Evolutionary conservation across 2,113 vertebrate genomes (phyloP), one percentile per base, ranked within the genome.

Genomic region (Camelus dromedarius): DNA sequence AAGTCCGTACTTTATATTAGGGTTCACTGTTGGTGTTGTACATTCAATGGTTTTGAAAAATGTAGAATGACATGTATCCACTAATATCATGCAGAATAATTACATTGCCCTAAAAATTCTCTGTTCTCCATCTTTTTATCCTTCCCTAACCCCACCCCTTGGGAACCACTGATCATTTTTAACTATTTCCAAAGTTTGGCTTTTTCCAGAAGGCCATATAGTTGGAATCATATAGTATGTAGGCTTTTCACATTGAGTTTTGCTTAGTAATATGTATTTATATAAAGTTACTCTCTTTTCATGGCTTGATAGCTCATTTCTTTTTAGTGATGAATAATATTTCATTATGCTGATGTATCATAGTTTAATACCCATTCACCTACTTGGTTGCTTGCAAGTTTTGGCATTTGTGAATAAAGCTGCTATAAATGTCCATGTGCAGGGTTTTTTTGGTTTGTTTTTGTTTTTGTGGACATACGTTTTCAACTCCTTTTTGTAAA

Each of bases 401-500:
- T 64, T 64, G 64, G 22, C 54, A 91, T 0, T 80, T 95, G 42
- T 26, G 42, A 70, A 77, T 62, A 72, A 91, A 72, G 30, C 48
- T 46, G 32, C n/a, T n/a, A 0, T 89, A 48, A 42, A 35, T 22
- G 67, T 67, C 30, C 50, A 20, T 52, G 20, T 91, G 18, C 5
- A n/a, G 19, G 64, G 50, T 70, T 95, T 95, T 42, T 42, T 42
- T 42, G 38, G 38, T 42, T 42, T 42, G 38, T 42, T 42, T 42
- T 42, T 42, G 38, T 42, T 42, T n/a, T 22, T 89, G 16, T 58
- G 16, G 69, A 81, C n/a, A 28, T 42, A 93, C 24, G 4, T 73
- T 94, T 94, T 81, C 32, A 94, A 2, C 26, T 54, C 26, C 18
- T 86, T 84, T 76, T 67, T 35, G 28, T 69, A 95, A 60, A 77